A percentile compares a stretch with the other conserved stretches of the same genome.
Conservation (phyloP, 2,113 vertebrate genomes). For the Chrysemys picta region DNA sequence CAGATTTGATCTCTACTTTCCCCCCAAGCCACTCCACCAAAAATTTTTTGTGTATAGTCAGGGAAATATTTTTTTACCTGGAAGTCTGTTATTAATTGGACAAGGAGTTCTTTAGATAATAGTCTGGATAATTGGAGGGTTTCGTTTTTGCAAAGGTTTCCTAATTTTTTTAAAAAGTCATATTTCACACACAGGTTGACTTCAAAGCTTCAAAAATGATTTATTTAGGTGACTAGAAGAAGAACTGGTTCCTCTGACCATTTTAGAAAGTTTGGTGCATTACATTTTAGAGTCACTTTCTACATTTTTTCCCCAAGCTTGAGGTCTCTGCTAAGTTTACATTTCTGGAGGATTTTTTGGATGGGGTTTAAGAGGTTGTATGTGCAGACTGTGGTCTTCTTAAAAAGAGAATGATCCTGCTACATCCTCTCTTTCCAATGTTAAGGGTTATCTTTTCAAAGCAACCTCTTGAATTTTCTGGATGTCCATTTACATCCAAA, state of each 20-base stretch:
- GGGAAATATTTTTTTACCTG: background rate
- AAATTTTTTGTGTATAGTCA: background rate
- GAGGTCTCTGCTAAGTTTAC: background rate
- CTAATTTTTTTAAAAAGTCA: background rate
- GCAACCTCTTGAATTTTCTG: background rate
- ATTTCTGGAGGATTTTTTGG: background rate
- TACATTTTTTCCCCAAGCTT: background rate
- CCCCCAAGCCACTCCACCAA: background rate
- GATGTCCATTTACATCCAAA: background rate
- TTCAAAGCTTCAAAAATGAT: background rate
- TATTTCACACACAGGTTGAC: background rate
- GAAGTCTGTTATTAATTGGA: background rate
- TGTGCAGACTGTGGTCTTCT: background rate
- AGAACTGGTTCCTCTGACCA: background rate
- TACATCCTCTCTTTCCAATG: too few relatives aligned
- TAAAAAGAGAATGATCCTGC: too few relatives aligned
- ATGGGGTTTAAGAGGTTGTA: background rate
- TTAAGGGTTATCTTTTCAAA: too few relatives aligned
- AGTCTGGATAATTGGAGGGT: background rate
- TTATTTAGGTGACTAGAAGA: background rate
- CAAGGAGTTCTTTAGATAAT: background rate
- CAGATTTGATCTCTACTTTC: background rate
- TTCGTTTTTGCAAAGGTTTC: background rate
- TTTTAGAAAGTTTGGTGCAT: background rate
- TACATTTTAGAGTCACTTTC: background rate